Conservation (phyloP, 2,888 invertebrate genomes). For the Lysandra bellargus region DNA sequence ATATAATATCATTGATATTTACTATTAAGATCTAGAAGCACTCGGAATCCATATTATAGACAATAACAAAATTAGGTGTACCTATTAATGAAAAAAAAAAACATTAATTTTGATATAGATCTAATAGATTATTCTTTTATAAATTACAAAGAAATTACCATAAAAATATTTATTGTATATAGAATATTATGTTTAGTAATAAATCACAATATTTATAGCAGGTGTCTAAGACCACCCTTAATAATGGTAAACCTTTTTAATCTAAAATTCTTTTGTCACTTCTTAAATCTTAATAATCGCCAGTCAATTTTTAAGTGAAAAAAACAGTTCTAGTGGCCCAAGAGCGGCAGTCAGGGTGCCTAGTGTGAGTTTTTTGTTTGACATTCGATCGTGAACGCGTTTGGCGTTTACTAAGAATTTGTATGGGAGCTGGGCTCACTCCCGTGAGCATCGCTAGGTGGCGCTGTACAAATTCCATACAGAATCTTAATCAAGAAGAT, state of each 20-base stretch:
- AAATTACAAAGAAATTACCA: neutral
- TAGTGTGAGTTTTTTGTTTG: too few species aligned
- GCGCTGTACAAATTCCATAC: too few species aligned
- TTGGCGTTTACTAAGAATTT: too few species aligned
- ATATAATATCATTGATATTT: too few species aligned
- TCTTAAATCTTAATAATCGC: neutral
- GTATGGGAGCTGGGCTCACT: too few species aligned
- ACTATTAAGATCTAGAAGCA: neutral
- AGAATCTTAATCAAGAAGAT: too few species aligned
- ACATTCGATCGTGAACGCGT: too few species aligned
- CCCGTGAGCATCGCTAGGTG: too few species aligned
- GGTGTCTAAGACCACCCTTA: neutral
- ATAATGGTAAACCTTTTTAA: neutral
- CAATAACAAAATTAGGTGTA: neutral
- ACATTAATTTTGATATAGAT: neutral
- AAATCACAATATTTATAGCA: constrained; percentile 27
- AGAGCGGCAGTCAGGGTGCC: too few species aligned
- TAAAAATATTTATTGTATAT: constrained; percentile 10
- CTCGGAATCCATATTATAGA: neutral
- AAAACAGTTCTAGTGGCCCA: too few species aligned
- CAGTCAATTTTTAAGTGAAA: neutral
- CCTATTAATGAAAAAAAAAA: neutral
- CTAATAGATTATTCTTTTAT: neutral
- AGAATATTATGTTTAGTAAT: constrained; percentile 7
- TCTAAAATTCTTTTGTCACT: neutral